phyloP scores from a whole-genome alignment of 1,140 invertebrate species.

The Pseudobourletiella spinata region DNA sequence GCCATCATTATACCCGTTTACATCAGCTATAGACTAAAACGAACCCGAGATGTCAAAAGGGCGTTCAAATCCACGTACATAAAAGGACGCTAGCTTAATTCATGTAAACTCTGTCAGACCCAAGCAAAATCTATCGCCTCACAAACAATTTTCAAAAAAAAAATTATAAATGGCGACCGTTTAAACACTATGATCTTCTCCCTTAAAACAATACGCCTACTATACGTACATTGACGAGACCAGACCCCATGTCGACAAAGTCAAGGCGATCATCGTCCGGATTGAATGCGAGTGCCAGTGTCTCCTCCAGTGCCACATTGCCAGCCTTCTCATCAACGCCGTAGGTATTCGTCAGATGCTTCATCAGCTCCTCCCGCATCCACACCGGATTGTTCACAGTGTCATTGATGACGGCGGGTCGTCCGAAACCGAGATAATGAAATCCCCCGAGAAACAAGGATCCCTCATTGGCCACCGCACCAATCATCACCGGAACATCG shows the following conservation, averaged over 20 bases:
- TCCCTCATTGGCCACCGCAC: constrained; percentile 19
- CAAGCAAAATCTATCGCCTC: no score
- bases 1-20: no score
- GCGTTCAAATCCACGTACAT: no score
- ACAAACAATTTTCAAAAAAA: no score
- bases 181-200: no score
- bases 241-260: constrained; percentile 15
- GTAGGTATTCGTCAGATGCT: neutral
- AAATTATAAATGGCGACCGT: no score
- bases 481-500: constrained; percentile 19
- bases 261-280: constrained; percentile 3
- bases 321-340: neutral
- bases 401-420: neutral
- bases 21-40: no score
- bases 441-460: constrained; percentile 9
- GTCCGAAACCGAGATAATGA: constrained; percentile 7
- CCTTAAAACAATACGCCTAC: no score
- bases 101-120: no score
- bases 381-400: constrained; percentile 18
- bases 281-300: constrained; percentile 14
- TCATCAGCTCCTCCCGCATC: constrained; percentile 5
- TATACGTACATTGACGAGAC: no score
- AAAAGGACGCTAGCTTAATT: no score
- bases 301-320: neutral
- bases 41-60: no score